Conservation (phyloP, 2,888 invertebrate genomes). For the Microctonus hyperodae region DNA sequence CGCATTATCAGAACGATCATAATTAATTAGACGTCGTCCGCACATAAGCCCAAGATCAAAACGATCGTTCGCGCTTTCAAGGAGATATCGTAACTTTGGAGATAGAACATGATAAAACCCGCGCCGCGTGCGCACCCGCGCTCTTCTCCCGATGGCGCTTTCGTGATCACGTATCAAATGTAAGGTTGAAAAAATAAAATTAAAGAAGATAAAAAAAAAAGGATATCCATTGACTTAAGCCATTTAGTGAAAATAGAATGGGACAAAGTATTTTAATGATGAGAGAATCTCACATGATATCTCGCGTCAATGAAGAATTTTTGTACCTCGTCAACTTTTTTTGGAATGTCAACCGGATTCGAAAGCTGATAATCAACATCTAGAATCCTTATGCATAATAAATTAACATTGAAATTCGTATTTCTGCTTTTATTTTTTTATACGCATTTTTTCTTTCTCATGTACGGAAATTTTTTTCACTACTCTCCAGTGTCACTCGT, state of each 20-base stretch:
- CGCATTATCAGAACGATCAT: conserved; percentile 35
- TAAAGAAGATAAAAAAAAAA: neutral
- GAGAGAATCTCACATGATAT: neutral
- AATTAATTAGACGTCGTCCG: conserved; percentile 36
- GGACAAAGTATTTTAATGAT: conserved; percentile 20
- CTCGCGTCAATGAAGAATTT: neutral
- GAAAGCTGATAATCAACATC: conserved; percentile 19
- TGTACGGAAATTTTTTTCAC: neutral
- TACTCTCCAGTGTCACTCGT: neutral
- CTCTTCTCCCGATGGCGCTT: conserved; percentile 24
- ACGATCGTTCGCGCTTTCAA: conserved; percentile 12
- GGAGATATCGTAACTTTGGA: conserved; percentile 21
- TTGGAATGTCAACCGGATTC: conserved; percentile 19
- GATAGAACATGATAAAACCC: conserved; percentile 14
- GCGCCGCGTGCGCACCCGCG: neutral
- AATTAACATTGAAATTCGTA: neutral
- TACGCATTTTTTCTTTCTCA: neutral
- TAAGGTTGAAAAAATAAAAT: too few species aligned
- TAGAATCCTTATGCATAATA: neutral
- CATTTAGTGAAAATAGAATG: neutral
- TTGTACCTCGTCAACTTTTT: conserved; percentile 6
- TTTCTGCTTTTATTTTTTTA: neutral
- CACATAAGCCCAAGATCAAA: conserved; percentile 9
- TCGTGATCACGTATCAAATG: neutral
- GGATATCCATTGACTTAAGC: conserved; percentile 7